Evolutionary conservation across 2,797 vertebrate species (phyloP), one percentile per base, ranked within the genome.

Genomic region (Diceros bicornis): DNA sequence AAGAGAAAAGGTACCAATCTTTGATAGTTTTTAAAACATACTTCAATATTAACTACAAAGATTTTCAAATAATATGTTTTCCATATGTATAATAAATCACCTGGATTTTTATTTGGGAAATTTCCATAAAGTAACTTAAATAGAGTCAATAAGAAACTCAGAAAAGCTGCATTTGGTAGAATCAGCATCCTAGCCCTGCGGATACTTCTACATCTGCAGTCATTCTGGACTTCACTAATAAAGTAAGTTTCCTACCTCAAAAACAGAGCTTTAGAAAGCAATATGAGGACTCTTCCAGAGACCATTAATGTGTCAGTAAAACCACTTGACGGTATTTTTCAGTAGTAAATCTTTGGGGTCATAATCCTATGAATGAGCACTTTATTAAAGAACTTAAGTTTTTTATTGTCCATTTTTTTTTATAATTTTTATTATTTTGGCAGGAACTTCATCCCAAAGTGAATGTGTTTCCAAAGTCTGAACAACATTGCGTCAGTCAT

Each of bases 341-440:
- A 62, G 90, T 55, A 77, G 64, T 97, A 97, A 98, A 97, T 97
- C 84, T 94, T 77, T 66, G n/a, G 18, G 91, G 62, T 78, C 89
- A 87, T 85, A 92, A 95, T 64, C 71, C 69, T 47, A 83, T 97
- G 96, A 98, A 97, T 96, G 90, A 97, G 93, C 29, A 94, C 91
- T 97, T 95, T 97, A 95, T 96, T 97, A 95, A 97, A 96, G 87
- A 93, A 71, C 86, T 95, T 79, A 62, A 61, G 27, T 27, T 86
- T 96, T 97, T 97, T 97, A 96, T 47, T 86, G 77, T 61, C 75
- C 77, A 11, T 93, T 83, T 95, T 96, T 97, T 92, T 94, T 97
- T 69, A 89, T 25, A 59, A 87, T 83, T 97, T 97, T 96, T 97
- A 97, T 94, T 93, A 89, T 57, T 85, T 96, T 97, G 97, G 94